Conservation (phyloP, 2,113 vertebrate genomes). For the Ceratotherium simum region DNA sequence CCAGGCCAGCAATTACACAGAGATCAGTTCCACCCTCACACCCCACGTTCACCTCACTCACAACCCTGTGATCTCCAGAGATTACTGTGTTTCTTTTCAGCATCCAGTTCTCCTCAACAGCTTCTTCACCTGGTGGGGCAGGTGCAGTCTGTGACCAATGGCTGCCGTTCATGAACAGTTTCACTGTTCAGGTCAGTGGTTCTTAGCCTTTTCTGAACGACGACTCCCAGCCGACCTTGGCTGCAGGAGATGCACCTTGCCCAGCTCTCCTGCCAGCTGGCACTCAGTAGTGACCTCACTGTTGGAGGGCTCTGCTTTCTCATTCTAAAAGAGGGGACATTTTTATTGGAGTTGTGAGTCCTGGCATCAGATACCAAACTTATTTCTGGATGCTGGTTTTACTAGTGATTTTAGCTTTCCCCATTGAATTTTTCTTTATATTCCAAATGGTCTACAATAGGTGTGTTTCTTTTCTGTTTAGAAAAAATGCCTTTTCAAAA, state of each 20-base stretch:
- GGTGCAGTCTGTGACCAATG: constrained; percentile 77
- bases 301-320: not conserved
- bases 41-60: constrained; percentile 27
- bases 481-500: constrained; percentile 11
- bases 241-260: not conserved
- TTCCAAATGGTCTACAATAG: not conserved
- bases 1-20: not conserved
- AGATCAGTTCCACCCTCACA: constrained; percentile 29
- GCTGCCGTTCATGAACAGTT: constrained; percentile 75
- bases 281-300: not conserved
- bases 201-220: constrained; percentile 50
- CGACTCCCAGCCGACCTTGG: constrained; percentile 47
- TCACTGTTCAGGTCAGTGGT: constrained; percentile 55
- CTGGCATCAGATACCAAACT: not conserved
- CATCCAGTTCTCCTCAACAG: not conserved
- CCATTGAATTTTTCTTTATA: not conserved
- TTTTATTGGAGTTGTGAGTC: constrained; percentile 48
- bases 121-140: constrained; percentile 73
- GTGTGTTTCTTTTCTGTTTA: constrained; percentile 13
- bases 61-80: constrained; percentile 56
- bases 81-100: constrained; percentile 81
- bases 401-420: constrained; percentile 36
- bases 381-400: constrained; percentile 4
- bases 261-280: not conserved
- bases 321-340: not conserved